These are phyloP conservation scores for Cyanoliseus patagonus DNA, from an alignment of 2,113 vertebrate genomes.

Conservation along the genomic window DNA sequence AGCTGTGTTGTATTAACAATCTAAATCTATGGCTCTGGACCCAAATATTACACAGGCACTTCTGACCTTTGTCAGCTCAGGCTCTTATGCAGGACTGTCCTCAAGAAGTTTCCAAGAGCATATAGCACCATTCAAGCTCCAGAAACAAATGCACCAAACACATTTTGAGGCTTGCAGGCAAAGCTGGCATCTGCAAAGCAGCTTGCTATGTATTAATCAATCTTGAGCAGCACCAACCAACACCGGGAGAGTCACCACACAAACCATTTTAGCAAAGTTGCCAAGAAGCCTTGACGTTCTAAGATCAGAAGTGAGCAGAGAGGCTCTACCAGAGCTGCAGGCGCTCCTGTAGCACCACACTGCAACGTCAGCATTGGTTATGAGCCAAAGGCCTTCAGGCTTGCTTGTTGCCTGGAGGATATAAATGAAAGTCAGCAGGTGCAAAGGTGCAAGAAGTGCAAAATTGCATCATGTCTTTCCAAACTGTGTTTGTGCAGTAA, in stretches of 20 bases:
- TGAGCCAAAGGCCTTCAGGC: slow-evolving; percentile 56
- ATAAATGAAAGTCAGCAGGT: slow-evolving; percentile 65
- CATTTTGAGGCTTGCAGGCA: neutral
- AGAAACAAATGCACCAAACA: rapidly evolving
- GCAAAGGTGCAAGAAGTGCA: slow-evolving; percentile 59
- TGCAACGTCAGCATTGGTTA: slow-evolving; percentile 43
- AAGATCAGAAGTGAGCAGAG: neutral
- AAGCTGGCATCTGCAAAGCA: neutral
- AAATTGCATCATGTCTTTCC: slow-evolving; percentile 18
- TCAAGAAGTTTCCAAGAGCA: neutral
- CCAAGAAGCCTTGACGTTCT: neutral
- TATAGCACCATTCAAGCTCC: neutral
- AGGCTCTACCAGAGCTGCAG: neutral
- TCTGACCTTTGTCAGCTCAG: neutral
- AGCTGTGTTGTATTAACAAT: neutral
- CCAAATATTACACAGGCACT: neutral
- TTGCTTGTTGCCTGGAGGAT: slow-evolving; percentile 62
- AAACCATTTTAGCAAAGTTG: neutral
- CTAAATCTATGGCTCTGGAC: neutral
- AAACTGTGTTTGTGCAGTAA: neutral
- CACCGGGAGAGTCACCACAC: neutral
- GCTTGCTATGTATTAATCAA: neutral
- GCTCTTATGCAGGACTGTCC: neutral
- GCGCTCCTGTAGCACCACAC: neutral
- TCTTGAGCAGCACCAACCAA: neutral